Evolutionary conservation across 2,113 vertebrate species (phyloP).

Genomic region (Epinephelus lanceolatus): DNA sequence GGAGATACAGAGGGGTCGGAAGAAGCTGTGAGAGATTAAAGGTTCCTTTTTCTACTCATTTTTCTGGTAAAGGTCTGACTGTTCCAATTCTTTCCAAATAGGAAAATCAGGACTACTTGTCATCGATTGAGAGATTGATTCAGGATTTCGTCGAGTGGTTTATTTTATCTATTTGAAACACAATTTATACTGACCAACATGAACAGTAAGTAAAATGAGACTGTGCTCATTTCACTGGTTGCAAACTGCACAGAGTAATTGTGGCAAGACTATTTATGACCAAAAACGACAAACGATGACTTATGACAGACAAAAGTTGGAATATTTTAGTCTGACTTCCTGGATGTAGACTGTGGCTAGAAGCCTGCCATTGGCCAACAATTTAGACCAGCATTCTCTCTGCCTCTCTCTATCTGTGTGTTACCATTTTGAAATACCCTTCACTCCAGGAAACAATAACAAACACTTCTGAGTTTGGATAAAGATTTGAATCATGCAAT

Average conservation of each 20-base stretch:
- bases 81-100: slow-evolving; percentile 27
- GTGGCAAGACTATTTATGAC: background rate
- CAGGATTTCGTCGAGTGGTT: slow-evolving; percentile 8
- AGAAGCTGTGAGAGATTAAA: slow-evolving; percentile 52
- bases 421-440: too few relatives aligned
- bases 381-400: too few relatives aligned
- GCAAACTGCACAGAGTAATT: background rate
- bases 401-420: too few relatives aligned
- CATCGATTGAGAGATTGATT: slow-evolving; percentile 18
- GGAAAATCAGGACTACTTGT: slow-evolving; percentile 17
- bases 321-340: too few relatives aligned
- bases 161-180: slow-evolving; percentile 18
- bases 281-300: background rate
- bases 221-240: background rate
- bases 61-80: slow-evolving; percentile 34
- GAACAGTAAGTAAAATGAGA: background rate
- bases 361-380: too few relatives aligned
- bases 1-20: slow-evolving; percentile 20
- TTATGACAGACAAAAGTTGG: background rate
- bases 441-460: too few relatives aligned
- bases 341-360: too few relatives aligned
- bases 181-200: slow-evolving; percentile 4
- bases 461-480: too few relatives aligned
- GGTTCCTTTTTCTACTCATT: slow-evolving; percentile 20
- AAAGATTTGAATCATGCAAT: too few relatives aligned